Evolutionary conservation across 1,140 invertebrate species (phyloP).

Genomic region (Drosophila pallidifrons): DNA sequence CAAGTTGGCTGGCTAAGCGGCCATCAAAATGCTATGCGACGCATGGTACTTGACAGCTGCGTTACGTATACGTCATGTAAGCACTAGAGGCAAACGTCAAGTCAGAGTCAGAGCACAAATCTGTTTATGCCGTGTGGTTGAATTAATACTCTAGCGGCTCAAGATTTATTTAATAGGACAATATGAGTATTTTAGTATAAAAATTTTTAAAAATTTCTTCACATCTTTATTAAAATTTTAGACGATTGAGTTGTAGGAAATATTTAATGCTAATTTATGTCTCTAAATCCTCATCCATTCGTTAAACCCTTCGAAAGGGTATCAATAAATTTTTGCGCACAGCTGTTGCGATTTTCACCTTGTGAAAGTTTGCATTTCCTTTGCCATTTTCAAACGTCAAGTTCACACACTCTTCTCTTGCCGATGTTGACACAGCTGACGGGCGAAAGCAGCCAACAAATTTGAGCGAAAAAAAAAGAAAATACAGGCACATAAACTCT

Average conservation of each 20-base stretch:
- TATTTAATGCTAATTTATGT: neutral
- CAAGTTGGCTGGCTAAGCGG: slow-evolving; percentile 44
- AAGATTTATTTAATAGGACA: neutral
- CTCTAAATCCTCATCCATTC: too few species aligned
- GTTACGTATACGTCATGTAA: slow-evolving; percentile 39
- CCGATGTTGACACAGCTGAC: slow-evolving; percentile 56
- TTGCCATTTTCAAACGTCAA: slow-evolving; percentile 40
- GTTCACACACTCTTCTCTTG: slow-evolving; percentile 35
- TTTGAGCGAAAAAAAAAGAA: neutral
- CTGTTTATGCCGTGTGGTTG: neutral
- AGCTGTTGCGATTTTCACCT: slow-evolving; percentile 60
- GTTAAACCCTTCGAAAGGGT: neutral
- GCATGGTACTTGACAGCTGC: slow-evolving; percentile 38
- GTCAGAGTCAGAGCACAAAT: neutral
- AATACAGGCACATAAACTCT: neutral
- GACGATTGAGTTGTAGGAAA: too few species aligned
- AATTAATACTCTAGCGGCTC: neutral
- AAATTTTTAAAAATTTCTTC: neutral
- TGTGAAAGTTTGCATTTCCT: slow-evolving; percentile 39
- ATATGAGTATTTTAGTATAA: neutral
- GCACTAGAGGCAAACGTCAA: neutral
- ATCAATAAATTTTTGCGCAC: slow-evolving; percentile 29
- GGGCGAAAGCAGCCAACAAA: slow-evolving; percentile 3
- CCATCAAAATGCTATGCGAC: slow-evolving; percentile 46
- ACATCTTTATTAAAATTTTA: too few species aligned